phyloP scores from a whole-genome alignment of 2,113 vertebrate species.

The Serilophus lunatus region DNA sequence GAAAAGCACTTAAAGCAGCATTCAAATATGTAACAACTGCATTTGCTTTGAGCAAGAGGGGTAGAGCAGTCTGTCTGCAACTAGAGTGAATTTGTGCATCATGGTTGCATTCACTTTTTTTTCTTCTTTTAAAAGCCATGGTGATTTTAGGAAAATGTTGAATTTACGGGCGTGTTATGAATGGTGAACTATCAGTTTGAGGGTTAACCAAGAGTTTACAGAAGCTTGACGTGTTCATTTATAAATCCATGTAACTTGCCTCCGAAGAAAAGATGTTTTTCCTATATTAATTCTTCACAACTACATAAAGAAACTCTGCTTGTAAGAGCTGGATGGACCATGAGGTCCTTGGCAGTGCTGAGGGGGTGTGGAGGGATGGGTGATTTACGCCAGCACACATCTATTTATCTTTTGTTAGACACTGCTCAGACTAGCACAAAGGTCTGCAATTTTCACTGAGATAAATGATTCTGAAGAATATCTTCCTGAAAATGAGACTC shows the following conservation, averaged over 20 bases:
- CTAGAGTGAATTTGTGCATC: conserved; percentile 24
- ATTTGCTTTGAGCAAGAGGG: background rate
- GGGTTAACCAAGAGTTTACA: background rate
- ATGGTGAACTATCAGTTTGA: background rate
- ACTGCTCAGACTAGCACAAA: conserved; percentile 3
- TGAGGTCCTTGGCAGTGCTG: background rate
- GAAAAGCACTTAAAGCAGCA: conserved; percentile 24
- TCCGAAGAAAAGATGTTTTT: background rate
- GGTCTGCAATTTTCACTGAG: background rate
- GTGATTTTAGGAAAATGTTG: background rate
- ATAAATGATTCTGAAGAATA: background rate
- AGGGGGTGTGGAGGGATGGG: background rate
- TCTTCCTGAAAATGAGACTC: background rate
- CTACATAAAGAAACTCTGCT: background rate
- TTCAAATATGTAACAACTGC: background rate
- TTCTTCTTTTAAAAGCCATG: background rate
- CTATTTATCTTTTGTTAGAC: conserved; percentile 11
- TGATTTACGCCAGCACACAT: background rate
- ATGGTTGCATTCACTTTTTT: background rate
- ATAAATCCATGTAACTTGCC: background rate
- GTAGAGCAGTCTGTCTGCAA: background rate
- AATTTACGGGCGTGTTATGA: background rate
- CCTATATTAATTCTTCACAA: background rate
- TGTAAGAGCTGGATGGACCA: background rate
- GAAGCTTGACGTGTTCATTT: background rate